Percentiles rank a stretch among this genome's conserved stretches.
Evolutionary conservation across 2,888 invertebrate genomes (phyloP).

Genomic region (Tanypteryx hageni): DNA sequence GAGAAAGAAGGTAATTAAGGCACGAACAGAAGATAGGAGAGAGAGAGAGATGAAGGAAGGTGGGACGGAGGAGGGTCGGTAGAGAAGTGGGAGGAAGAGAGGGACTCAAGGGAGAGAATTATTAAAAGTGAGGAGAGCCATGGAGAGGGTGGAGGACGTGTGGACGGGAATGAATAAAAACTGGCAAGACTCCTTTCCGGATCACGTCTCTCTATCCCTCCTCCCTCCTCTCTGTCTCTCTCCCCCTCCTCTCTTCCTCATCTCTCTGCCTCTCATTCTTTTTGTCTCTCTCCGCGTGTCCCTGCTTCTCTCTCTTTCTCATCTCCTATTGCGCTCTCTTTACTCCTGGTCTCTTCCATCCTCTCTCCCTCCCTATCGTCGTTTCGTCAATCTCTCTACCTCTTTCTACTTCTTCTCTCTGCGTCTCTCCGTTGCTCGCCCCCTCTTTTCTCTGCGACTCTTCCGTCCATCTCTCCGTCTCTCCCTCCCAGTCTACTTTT

Average conservation of each 20-base stretch:
- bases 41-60: not conserved
- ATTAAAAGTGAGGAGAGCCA: constrained; percentile 6
- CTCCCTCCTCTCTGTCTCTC: no score
- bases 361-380: not conserved
- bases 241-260: no score
- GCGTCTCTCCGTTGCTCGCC: not conserved
- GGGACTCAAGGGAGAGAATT: not conserved
- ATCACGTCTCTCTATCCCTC: no score
- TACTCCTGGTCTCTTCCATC: not conserved
- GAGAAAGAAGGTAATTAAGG: not conserved
- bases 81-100: not conserved
- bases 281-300: no score
- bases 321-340: not conserved
- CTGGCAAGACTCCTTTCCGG: no score
- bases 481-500: not conserved
- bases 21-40: not conserved
- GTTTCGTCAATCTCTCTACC: not conserved
- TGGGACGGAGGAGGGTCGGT: not conserved
- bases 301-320: no score
- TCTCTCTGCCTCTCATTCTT: no score
- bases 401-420: not conserved
- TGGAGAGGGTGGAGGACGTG: not conserved
- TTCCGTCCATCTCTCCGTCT: not conserved
- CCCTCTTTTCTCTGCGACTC: not conserved
- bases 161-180: no score